These are phyloP conservation scores for Steatornis caripensis DNA, from an alignment of 2,113 vertebrate species.

Conservation along the genomic window DNA sequence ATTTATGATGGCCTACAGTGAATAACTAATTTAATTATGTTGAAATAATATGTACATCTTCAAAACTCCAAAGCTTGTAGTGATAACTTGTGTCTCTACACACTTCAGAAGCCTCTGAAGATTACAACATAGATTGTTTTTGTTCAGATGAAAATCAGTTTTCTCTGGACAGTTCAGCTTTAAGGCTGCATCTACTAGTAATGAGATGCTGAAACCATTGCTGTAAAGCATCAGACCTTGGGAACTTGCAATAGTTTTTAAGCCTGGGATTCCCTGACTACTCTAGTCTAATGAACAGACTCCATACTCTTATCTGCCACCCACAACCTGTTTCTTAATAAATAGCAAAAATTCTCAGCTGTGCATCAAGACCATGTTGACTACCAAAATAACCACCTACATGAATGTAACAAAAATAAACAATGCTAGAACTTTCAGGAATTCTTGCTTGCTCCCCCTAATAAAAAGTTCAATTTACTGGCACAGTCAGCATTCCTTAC, in stretches of 20 bases:
- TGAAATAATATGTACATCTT: background rate
- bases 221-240: background rate
- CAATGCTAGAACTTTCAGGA: background rate
- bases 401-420: background rate
- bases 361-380: background rate
- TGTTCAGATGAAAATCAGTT: background rate
- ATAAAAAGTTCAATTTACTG: background rate
- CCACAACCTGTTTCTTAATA: background rate
- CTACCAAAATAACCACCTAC: background rate
- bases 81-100: background rate
- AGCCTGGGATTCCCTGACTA: background rate
- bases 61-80: background rate
- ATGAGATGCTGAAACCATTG: background rate
- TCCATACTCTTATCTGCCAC: background rate
- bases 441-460: background rate
- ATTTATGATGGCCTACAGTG: background rate
- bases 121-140: background rate
- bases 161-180: background rate
- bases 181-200: background rate
- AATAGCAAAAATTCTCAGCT: constrained; percentile 34
- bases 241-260: background rate
- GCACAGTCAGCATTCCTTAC: background rate
- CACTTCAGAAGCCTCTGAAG: background rate
- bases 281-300: background rate
- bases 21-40: background rate